A percentile compares a stretch with the other conserved stretches of the same genome.
Evolutionary conservation across 2,888 invertebrate species (phyloP).

Genomic region (Sminthurides aquaticus): DNA sequence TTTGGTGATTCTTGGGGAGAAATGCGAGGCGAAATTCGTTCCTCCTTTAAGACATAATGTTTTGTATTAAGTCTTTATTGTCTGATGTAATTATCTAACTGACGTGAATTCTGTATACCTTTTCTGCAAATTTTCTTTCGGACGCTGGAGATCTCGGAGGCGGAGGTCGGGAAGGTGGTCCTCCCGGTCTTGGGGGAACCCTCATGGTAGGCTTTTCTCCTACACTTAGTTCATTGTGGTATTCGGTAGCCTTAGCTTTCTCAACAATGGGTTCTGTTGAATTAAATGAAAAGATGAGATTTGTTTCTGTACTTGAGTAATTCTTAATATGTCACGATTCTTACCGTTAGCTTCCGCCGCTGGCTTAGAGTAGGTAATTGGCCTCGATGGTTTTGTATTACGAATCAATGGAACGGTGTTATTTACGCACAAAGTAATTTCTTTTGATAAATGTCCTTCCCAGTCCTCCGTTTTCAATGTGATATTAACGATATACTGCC

Average conservation of each 20-base stretch:
- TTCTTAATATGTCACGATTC: too few relatives aligned
- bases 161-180: slow-evolving; percentile 53
- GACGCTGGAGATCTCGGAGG: slow-evolving; percentile 48
- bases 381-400: too few relatives aligned
- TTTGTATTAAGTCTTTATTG: too few relatives aligned
- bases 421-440: slow-evolving; percentile 73
- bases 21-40: slow-evolving; percentile 25
- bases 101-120: too few relatives aligned
- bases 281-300: too few relatives aligned
- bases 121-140: slow-evolving; percentile 27
- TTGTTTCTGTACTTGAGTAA: too few relatives aligned
- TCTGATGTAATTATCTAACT: too few relatives aligned
- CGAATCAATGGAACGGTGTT: slow-evolving; percentile 66
- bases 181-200: slow-evolving; percentile 48
- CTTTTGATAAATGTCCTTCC: slow-evolving; percentile 71
- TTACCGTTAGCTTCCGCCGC: too few relatives aligned
- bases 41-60: too few relatives aligned
- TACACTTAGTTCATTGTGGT: slow-evolving; percentile 21
- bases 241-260: not conserved
- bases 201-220: too few relatives aligned
- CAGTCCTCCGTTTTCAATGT: slow-evolving; percentile 77
- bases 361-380: too few relatives aligned
- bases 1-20: slow-evolving; percentile 37
- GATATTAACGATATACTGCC: slow-evolving; percentile 55
- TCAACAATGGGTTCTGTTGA: slow-evolving; percentile 1